Base-by-base conservation (phyloP, 1,140 invertebrate species). In the Atta cephalotes region DNA sequence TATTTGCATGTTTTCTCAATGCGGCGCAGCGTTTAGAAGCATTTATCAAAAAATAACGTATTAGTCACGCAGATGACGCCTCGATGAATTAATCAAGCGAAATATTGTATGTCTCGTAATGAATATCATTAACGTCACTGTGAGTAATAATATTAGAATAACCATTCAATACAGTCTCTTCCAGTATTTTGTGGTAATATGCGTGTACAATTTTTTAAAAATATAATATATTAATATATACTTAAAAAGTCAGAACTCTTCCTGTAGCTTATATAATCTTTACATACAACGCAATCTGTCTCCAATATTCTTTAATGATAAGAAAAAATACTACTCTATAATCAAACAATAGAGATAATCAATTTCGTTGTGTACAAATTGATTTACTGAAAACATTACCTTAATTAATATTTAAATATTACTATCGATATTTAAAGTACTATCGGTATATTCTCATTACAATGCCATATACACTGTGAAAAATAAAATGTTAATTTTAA, bases 1-100 rank as follows among this genome's bases (percentile, higher is more conserved):
- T 91, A 91, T 91, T 91, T 90, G 90, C 89, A 91, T 91, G 85
- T 79, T 70, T 25, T 16, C 87, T 63, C 79, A 80, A 90, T 70
- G 84, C 58, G 70, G 62, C 56, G 68, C 62, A 39, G 60, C 53
- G 66, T 18, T 18, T 60, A 82, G 86, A 90, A 25, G 14, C 39
- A 21, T 49, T 62, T 62, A 49, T 76, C n/a, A 14, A 76, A 84
- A 72, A 84, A 76, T 74, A 9, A 39, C 58, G 78, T 79, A 84
- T 89, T 78, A 90, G 89, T 87, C 72, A 74, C 31, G 39, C 71
- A 18, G 35, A 53, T 28, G 68, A 74, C n/a, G 39, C 70, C 70
- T 63, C 28, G 28, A 74, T 12, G 39, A 74, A 84, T 84, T 84
- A 84, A 76, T 84, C 28, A 49, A 74, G 39, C 56, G 39, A 31